phyloP scores from a whole-genome alignment of 2,113 vertebrate genomes.

The Eubucco bourcierii region DNA sequence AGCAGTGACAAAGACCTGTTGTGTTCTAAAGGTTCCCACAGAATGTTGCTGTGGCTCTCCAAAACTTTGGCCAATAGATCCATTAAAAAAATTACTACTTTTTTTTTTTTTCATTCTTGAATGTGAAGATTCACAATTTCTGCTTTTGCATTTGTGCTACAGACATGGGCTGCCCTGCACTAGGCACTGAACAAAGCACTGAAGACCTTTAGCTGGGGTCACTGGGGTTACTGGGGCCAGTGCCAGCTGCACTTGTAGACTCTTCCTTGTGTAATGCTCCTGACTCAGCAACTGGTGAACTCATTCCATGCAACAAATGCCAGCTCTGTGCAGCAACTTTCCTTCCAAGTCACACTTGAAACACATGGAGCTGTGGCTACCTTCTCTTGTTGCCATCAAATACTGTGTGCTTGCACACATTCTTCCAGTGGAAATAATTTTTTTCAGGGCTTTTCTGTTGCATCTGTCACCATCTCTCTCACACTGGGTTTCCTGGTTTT shows the following conservation, averaged over 20 bases:
- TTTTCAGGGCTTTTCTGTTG: neutral
- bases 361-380: fast-evolving
- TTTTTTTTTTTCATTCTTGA: neutral
- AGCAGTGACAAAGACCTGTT: neutral
- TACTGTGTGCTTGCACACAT: fast-evolving
- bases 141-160: fast-evolving
- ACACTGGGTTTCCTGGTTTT: neutral
- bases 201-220: neutral
- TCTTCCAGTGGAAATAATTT: neutral
- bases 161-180: neutral
- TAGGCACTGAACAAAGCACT: neutral
- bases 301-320: fast-evolving
- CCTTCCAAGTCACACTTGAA: neutral
- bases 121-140: neutral
- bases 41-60: neutral
- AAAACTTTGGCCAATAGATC: neutral
- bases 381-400: neutral
- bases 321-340: neutral
- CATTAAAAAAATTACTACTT: neutral
- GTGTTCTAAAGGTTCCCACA: neutral
- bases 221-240: no score
- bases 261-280: neutral
- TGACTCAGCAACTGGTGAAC: fast-evolving
- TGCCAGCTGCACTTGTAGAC: neutral
- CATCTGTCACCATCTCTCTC: neutral